phyloP scores from a whole-genome alignment of 2,797 vertebrate genomes.

The Gila robusta region DNA sequence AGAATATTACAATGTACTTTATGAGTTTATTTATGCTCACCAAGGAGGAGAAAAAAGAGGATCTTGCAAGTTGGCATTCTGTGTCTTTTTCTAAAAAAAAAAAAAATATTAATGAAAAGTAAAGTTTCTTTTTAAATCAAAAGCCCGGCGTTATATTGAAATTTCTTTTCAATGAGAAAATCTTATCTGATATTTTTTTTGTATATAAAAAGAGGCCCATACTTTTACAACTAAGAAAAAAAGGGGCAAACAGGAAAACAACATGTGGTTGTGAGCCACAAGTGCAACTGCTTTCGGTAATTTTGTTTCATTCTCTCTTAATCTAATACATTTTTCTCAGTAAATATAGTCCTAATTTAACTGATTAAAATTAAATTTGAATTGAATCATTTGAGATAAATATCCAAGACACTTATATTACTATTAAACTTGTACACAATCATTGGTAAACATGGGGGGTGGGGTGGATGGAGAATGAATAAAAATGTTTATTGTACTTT shows the following conservation, averaged over 20 bases:
- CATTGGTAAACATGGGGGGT: neutral
- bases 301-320: neutral
- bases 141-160: rapidly evolving
- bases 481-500: neutral
- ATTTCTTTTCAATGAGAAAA: neutral
- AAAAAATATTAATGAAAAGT: too few relatives aligned
- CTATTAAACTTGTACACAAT: neutral
- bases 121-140: neutral
- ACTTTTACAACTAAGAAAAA: neutral
- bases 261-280: neutral
- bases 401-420: neutral
- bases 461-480: neutral
- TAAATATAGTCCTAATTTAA: neutral
- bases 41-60: neutral
- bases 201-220: neutral
- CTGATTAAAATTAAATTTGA: neutral
- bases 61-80: conserved; percentile 11
- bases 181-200: neutral
- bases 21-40: conserved; percentile 20
- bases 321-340: neutral
- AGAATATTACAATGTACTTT: neutral
- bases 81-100: conserved; percentile 11
- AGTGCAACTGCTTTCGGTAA: neutral
- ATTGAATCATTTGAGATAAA: neutral
- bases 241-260: neutral